Conservation (phyloP, 2,888 invertebrate species). For the Dynastes grantii region DNA sequence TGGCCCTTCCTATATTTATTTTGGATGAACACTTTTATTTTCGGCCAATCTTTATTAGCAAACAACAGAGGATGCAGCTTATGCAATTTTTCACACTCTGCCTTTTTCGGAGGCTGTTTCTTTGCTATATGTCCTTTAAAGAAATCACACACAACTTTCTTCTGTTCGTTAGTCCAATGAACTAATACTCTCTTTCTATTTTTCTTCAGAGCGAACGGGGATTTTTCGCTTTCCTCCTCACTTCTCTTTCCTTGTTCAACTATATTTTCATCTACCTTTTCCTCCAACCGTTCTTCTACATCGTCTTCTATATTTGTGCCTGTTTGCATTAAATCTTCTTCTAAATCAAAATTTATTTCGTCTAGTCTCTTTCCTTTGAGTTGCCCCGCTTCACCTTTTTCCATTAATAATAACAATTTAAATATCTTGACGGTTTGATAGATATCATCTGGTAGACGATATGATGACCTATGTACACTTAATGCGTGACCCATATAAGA, state of each 20-base stretch:
- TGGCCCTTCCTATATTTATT: background rate
- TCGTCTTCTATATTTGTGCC: background rate
- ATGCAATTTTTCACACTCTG: background rate
- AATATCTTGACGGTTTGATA: conserved; percentile 18
- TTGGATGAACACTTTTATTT: background rate
- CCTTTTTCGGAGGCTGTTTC: conserved; percentile 2
- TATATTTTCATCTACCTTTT: background rate
- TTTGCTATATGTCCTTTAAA: conserved; percentile 22
- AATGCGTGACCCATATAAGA: conserved; percentile 59
- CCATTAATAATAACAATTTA: conserved; percentile 55
- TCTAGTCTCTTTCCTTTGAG: conserved; percentile 55
- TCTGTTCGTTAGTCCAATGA: conserved; percentile 37
- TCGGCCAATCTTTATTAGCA: background rate
- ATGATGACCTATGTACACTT: background rate
- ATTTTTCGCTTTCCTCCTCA: background rate
- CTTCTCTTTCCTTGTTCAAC: background rate
- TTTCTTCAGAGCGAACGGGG: background rate
- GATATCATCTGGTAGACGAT: conserved; percentile 55
- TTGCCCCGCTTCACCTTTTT: conserved; percentile 53
- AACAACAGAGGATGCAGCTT: background rate
- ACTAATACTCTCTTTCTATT: conserved; percentile 17
- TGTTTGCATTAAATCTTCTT: conserved; percentile 48
- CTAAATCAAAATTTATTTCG: conserved; percentile 54
- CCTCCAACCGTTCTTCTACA: background rate
- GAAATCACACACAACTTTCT: conserved; percentile 2